Conservation (phyloP, 2,888 invertebrate species). For the Patella caerulea region DNA sequence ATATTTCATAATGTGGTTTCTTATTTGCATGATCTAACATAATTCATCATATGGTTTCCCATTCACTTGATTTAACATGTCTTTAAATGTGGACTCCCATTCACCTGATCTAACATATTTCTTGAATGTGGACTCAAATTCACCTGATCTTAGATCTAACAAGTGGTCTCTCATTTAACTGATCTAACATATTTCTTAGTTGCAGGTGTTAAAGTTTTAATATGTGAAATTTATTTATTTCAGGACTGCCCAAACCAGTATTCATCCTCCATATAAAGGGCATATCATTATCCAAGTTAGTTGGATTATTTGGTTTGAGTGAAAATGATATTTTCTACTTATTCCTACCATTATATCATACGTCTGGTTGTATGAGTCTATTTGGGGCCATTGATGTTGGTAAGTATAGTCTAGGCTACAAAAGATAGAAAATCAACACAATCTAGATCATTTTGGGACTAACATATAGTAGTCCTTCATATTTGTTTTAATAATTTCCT, state of each 20-base stretch:
- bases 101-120: too few species aligned
- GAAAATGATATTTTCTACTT: constrained; percentile 85
- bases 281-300: constrained; percentile 33
- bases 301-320: constrained; percentile 36
- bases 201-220: too few species aligned
- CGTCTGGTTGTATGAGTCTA: constrained; percentile 88
- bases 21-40: too few species aligned
- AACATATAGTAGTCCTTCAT: not conserved
- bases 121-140: too few species aligned
- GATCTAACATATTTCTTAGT: too few species aligned
- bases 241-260: constrained; percentile 79
- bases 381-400: constrained; percentile 18
- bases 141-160: too few species aligned
- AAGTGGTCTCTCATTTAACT: too few species aligned
- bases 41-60: too few species aligned
- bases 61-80: too few species aligned
- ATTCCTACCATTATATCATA: constrained; percentile 93
- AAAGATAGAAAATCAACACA: not conserved
- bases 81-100: too few species aligned
- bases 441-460: too few species aligned
- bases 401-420: constrained; percentile 22
- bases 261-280: constrained; percentile 85
- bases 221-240: constrained; percentile 12
- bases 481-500: not conserved
- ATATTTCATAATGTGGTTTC: too few species aligned